Base-by-base conservation (phyloP, 2,888 invertebrate genomes). In the Blomia tropicalis region DNA sequence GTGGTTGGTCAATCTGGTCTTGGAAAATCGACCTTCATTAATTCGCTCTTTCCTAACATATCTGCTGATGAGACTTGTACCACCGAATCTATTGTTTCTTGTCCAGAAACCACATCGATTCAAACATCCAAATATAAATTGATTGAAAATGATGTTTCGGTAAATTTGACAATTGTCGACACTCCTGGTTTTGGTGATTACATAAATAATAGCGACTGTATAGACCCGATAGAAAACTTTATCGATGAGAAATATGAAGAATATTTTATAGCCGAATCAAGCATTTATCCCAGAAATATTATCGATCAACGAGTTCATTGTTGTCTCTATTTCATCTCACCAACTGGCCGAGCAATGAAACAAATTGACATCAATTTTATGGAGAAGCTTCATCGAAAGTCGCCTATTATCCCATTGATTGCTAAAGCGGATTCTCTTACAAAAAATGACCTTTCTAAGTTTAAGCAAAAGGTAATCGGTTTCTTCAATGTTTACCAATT, bases 271-370 rank as follows among this genome's bases (percentile, higher is more conserved):
- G 90, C 90, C 71, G 95, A 95, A 76, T 91, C 91, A 72, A 93
- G 95, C 1, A 79, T 95, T 51, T 95, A 95, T 76, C 81, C 95
- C 56, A 82, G 92, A 67, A 92, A 95, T 74, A 95, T 95, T 70
- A 84, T 92, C 63, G 95, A 95, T 75, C 93, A 92, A 76, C 82
- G 95, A 72, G 90, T 96, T 69, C 95, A 96, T 73, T 95, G 93
- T 76, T 95, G 87, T 76, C 90, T 93, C 74, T 93, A 93, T 76
- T 93, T 95, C 75, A 89, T 93, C 73, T 92, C 92, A 63, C 93
- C 93, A 0, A 91, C 89, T 75, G 93, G 93, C 51, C 92, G 93
- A 77, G 92, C 92, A 19, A 76, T 93, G 69, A 92, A 92, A 72
- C 93, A 92, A 0, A 75, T 92, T 66, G 93, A 95, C 73, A 83